Base-by-base conservation (phyloP, 35 echinoderm and acorn worm genomes). In the Lytechinus variegatus region DNA sequence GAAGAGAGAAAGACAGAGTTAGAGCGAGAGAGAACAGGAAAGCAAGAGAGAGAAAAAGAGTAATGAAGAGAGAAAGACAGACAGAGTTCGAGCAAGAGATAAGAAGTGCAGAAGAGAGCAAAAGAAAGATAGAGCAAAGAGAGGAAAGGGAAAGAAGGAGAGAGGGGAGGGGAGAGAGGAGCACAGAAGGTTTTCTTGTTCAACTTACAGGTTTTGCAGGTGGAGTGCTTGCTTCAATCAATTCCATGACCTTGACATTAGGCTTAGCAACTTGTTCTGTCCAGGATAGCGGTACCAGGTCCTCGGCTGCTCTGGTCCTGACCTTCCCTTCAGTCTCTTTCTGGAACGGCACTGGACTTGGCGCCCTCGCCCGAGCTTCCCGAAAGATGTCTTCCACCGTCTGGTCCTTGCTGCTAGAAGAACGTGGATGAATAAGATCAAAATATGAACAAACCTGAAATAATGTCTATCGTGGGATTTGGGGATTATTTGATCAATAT, bases 281-380 rank as follows among this genome's bases (percentile, higher is more conserved):
- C 98, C 98, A 99, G 44, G 95, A 96, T 3, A 99, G 93, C 12
- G 98, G 98, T n/a, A 99, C 95, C 8, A 97, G 33, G 13, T 87
- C 54, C n/a, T 87, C 71, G 24, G 89, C 10, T 10, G 24, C 21
- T 19, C 86, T 95, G 66, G 95, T 95, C 53, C 92, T 33, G 27
- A 55, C 28, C 53, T 93, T 93, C 8, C 92, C 92, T 54, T 93
- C 92, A 9, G 10, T 93, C 54, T 93, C 92, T 44, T 93, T 93
- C 53, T n/a, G 27, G 52, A 55, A 57, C 5, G 92, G 92, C 19
- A 55, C 92, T 27, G 53, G 9, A 57, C 27, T 57, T 10, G 92
- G 92, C 12, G 92, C 92, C 27, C 57, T 54, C 54, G 92, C 52
- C 54, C 54, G 52, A 21, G 92, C 92, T 44, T 93, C 92, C 52